A percentile compares a stretch with the other conserved stretches of the same genome.
Conservation (phyloP, 2,113 vertebrate species). For the Dipodomys stephensi region DNA sequence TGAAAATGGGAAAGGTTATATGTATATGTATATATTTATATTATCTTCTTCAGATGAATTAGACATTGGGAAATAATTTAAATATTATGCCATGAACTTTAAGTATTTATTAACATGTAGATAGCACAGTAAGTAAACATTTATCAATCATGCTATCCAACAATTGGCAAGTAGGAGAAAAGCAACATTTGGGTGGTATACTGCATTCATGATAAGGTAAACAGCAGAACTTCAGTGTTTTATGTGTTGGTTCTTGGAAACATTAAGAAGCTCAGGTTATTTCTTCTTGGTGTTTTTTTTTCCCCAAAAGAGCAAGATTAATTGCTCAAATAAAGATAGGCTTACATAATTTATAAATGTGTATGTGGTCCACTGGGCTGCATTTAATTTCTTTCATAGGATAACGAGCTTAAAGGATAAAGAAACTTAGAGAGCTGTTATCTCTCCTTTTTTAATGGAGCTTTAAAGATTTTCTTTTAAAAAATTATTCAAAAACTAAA, state of each 20-base stretch:
- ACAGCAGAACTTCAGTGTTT: conserved; percentile 54
- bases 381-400: conserved; percentile 61
- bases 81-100: neutral
- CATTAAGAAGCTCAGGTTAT: conserved; percentile 49
- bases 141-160: conserved; percentile 14
- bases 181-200: neutral
- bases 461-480: conserved; percentile 58
- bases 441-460: conserved; percentile 65
- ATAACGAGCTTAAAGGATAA: conserved; percentile 74
- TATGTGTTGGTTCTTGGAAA: conserved; percentile 62
- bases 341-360: conserved; percentile 64
- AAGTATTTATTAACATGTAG: neutral
- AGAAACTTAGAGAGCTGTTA: conserved; percentile 59
- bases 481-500: conserved; percentile 33
- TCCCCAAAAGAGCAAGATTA: conserved; percentile 64
- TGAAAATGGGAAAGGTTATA: neutral
- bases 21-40: neutral
- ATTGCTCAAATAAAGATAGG: conserved; percentile 66
- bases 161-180: conserved; percentile 9
- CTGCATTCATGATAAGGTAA: neutral
- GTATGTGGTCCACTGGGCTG: conserved; percentile 19
- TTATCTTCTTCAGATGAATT: conserved; percentile 21
- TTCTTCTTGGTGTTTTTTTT: conserved; percentile 47
- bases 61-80: neutral
- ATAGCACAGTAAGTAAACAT: conserved; percentile 36